Evolutionary conservation across 2,113 vertebrate species (phyloP).

Genomic region (Silurus meridionalis): DNA sequence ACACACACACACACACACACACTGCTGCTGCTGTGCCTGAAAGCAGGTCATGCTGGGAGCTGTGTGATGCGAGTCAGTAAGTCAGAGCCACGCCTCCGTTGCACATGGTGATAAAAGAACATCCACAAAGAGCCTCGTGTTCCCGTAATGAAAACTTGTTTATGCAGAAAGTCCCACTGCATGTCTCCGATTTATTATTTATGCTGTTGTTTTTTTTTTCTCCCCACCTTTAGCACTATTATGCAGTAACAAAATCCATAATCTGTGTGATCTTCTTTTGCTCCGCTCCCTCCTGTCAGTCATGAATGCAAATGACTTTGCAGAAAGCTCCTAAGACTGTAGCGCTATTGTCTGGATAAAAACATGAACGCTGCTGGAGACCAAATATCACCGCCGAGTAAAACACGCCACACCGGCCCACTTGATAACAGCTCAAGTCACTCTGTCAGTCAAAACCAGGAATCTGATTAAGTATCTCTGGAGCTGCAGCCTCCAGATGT

Average conservation of each 20-base stretch:
- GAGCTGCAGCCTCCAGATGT: conserved; percentile 5
- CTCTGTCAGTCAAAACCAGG: conserved; percentile 35
- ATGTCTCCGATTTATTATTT: conserved; percentile 9
- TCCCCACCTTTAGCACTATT: background rate
- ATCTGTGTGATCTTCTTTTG: conserved; percentile 23
- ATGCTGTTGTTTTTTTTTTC: background rate
- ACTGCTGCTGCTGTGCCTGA: background rate
- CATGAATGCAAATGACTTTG: conserved; percentile 34
- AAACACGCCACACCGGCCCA: background rate
- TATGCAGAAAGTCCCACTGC: background rate
- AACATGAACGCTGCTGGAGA: conserved; percentile 17
- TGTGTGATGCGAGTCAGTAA: conserved; percentile 10
- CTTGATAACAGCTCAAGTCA: conserved; percentile 31
- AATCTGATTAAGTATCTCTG: conserved; percentile 42
- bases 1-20: background rate
- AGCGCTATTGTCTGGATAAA: conserved; percentile 20
- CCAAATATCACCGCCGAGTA: conserved; percentile 13
- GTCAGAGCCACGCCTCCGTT: background rate
- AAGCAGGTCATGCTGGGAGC: background rate
- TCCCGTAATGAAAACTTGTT: background rate
- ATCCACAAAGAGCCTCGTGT: conserved; percentile 6
- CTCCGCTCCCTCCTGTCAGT: conserved; percentile 30
- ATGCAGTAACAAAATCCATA: conserved; percentile 2
- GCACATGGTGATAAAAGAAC: background rate
- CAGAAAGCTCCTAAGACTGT: conserved; percentile 22